Evolutionary conservation across 2,888 invertebrate species (phyloP), one percentile per base, ranked within the genome.

Genomic region (Osmoderma eremita): DNA sequence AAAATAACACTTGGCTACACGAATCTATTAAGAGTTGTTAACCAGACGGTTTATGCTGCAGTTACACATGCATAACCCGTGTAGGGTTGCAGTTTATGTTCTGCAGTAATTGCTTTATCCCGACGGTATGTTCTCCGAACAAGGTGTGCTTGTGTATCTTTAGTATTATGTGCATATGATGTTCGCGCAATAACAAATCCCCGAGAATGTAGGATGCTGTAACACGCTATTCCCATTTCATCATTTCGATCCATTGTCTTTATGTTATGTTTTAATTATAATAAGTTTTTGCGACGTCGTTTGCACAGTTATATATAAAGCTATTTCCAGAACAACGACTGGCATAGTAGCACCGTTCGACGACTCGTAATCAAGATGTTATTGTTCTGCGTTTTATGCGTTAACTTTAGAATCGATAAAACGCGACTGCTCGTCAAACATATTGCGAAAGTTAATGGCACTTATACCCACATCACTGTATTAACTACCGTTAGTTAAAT

Each of bases 181-280:
- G 18, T 38, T 18, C 8, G 13, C 12, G 53, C 53, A 38, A 38
- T 53, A 53, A 36, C 50, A 30, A 30, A n/a, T n/a, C n/a, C n/a
- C n/a, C 39, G 41, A 56, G 36, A 56, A 42, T 41, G 54, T 54
- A 17, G 54, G 54, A 54, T 41, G 54, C 45, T 41, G 12, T 41
- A 18, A 36, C 12, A 24, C 18, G n/a, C 10, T 15, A 24, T 3
- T 30, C 30, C 30, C 18, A 61, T 61, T 61, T 45, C 58, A 36
- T 61, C 30, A 61, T 45, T 45, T 17, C 30, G 45, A 22, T 61
- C 36, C 45, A 24, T 45, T 42, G 58, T 61, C 58, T 45, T 61
- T 45, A 61, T 30, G 45, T 48, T 48, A 12, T 13, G 45, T 61
- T 61, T 61, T 61, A 61, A 61, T 61, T 61, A 61, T 36, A 20